A percentile compares a stretch with the other conserved stretches of the same genome.
phyloP scores from a whole-genome alignment of 2,113 vertebrate species.

The Upupa epops region DNA sequence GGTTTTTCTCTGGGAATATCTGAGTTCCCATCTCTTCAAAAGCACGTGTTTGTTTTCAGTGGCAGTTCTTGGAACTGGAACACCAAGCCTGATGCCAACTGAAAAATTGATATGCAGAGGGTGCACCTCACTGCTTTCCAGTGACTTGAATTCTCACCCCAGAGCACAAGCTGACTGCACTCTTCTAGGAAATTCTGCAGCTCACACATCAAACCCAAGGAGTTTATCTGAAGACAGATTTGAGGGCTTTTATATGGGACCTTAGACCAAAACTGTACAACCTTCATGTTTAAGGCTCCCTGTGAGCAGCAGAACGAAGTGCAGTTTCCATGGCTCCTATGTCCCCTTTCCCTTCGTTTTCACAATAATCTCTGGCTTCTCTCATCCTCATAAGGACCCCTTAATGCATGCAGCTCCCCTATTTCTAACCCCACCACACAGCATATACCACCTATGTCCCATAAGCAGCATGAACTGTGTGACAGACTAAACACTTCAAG shows the following conservation, averaged over 20 bases:
- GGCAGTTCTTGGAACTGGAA: slow-evolving; percentile 58
- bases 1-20: slow-evolving; percentile 48
- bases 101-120: slow-evolving; percentile 63
- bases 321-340: neutral
- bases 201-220: neutral
- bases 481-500: neutral
- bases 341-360: neutral
- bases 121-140: slow-evolving; percentile 27
- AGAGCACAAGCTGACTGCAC: neutral
- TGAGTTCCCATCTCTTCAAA: slow-evolving; percentile 59
- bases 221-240: slow-evolving; percentile 4
- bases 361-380: neutral
- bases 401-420: neutral
- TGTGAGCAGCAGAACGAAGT: neutral
- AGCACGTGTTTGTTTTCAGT: slow-evolving; percentile 52
- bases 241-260: neutral
- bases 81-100: slow-evolving; percentile 10
- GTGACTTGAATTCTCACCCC: neutral
- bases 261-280: slow-evolving; percentile 12
- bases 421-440: rapidly evolving
- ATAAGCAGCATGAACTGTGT: neutral
- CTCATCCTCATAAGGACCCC: neutral
- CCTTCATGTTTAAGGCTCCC: neutral
- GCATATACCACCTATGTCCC: neutral
- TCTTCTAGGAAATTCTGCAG: slow-evolving; percentile 22